Evolutionary conservation across 2,888 invertebrate species (phyloP).

Genomic region (Halocaridina rubra): DNA sequence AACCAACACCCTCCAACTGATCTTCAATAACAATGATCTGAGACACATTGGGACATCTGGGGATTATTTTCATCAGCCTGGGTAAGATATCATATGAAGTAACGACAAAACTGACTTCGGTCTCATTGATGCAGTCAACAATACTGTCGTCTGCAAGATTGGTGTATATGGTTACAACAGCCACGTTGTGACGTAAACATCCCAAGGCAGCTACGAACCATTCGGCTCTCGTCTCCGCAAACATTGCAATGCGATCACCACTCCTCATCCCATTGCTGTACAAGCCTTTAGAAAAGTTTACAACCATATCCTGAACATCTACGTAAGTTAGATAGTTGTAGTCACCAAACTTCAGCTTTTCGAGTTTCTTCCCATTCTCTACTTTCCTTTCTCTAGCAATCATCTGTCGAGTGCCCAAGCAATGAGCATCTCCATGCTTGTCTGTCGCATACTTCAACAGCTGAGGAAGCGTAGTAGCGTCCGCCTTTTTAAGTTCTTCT

Average conservation of each 20-base stretch:
- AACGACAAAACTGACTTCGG: conserved; percentile 88
- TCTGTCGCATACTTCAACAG: conserved; percentile 49
- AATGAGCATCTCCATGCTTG: conserved; percentile 47
- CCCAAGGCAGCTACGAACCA: conserved; percentile 98
- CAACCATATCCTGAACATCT: conserved; percentile 81
- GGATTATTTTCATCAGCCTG: conserved; percentile 85
- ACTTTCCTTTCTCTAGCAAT: conserved; percentile 20
- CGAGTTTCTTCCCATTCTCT: conserved; percentile 49
- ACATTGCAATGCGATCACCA: conserved; percentile 85
- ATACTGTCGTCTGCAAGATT: conserved; percentile 97
- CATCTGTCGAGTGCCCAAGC: conserved; percentile 57
- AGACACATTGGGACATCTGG: conserved; percentile 79
- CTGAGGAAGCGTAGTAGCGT: conserved; percentile 47
- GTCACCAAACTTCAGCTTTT: conserved; percentile 77
- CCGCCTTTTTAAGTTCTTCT: conserved; percentile 17
- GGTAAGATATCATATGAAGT: conserved; percentile 92
- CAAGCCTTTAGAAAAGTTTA: conserved; percentile 86
- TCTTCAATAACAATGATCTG: conserved; percentile 88
- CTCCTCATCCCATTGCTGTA: conserved; percentile 81
- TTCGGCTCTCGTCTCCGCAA: conserved; percentile 97
- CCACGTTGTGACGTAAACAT: conserved; percentile 93
- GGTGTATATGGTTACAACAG: conserved; percentile 95
- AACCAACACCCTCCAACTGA: conserved; percentile 80
- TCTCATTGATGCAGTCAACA: conserved; percentile 95
- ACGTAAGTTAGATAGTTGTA: conserved; percentile 90